These are phyloP conservation scores for Emesis furor DNA, from an alignment of 2,888 invertebrate species.

Conservation along the genomic window DNA sequence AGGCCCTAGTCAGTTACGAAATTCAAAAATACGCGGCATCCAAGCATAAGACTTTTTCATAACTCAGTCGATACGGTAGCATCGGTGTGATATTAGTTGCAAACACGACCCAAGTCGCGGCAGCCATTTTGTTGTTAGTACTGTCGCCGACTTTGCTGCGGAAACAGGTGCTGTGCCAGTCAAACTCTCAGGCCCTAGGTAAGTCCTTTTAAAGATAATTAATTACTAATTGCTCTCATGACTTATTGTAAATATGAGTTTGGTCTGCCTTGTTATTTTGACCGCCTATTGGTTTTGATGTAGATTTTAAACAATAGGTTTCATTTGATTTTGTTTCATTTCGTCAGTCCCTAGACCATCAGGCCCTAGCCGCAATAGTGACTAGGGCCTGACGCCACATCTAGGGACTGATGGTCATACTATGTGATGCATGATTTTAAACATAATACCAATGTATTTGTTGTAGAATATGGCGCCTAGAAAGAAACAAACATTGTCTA, in stretches of 20 bases:
- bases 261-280: conserved; percentile 47
- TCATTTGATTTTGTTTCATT: background rate
- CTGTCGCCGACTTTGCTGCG: conserved; percentile 17
- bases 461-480: conserved; percentile 50
- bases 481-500: conserved; percentile 42
- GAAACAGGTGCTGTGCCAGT: conserved; percentile 26
- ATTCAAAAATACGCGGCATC: conserved; percentile 15
- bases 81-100: conserved; percentile 36
- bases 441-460: conserved; percentile 44
- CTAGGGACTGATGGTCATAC: conserved; percentile 45
- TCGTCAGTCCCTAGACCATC: conserved; percentile 41
- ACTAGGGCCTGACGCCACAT: background rate
- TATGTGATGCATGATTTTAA: conserved; percentile 46
- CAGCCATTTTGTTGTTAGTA: conserved; percentile 39
- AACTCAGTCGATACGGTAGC: conserved; percentile 38
- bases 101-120: conserved; percentile 26
- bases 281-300: conserved; percentile 39
- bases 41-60: conserved; percentile 22
- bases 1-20: background rate
- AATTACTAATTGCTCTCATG: conserved; percentile 59
- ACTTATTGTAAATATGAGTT: conserved; percentile 31
- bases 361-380: background rate
- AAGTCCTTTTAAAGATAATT: conserved; percentile 22
- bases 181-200: conserved; percentile 23
- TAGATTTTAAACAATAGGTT: background rate